Evolutionary conservation across 2,797 vertebrate species (phyloP).

Genomic region (Rhinella marina): DNA sequence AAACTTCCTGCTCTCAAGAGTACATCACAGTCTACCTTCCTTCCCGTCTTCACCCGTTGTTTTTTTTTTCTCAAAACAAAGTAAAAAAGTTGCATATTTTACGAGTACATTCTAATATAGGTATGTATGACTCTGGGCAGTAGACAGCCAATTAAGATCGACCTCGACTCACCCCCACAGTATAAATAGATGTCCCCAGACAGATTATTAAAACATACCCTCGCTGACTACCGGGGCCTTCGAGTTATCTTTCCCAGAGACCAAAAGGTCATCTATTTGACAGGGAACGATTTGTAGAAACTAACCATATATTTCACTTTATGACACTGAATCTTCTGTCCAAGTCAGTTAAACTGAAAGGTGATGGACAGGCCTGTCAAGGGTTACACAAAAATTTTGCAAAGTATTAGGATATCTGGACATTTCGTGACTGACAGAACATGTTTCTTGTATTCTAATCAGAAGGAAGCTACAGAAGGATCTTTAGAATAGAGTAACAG

Average conservation of each 20-base stretch:
- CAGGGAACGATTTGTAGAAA: constrained; percentile 23
- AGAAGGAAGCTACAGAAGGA: background rate
- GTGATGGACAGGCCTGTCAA: constrained; percentile 35
- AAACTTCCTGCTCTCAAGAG: constrained; percentile 57
- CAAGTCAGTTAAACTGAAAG: background rate
- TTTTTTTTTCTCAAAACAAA: constrained; percentile 56
- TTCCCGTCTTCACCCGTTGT: constrained; percentile 48
- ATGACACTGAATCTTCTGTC: constrained; percentile 10
- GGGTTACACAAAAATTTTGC: constrained; percentile 20
- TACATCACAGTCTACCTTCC: constrained; percentile 56
- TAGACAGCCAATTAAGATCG: constrained; percentile 66
- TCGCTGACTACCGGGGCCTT: constrained; percentile 62
- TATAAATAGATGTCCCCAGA: constrained; percentile 61
- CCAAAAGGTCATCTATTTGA: background rate
- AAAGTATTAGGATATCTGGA: constrained; percentile 23
- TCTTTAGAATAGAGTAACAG: background rate
- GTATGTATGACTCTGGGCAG: constrained; percentile 63
- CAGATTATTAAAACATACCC: constrained; percentile 66
- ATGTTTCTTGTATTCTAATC: constrained; percentile 18
- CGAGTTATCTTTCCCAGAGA: constrained; percentile 44
- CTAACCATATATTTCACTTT: constrained; percentile 13
- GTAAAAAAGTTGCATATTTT: background rate
- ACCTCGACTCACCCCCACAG: constrained; percentile 66
- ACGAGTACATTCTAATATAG: constrained; percentile 60
- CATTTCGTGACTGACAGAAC: background rate